These are phyloP conservation scores for Sebastes elongatus DNA, from an alignment of 2,797 vertebrate species.

Conservation along the genomic window DNA sequence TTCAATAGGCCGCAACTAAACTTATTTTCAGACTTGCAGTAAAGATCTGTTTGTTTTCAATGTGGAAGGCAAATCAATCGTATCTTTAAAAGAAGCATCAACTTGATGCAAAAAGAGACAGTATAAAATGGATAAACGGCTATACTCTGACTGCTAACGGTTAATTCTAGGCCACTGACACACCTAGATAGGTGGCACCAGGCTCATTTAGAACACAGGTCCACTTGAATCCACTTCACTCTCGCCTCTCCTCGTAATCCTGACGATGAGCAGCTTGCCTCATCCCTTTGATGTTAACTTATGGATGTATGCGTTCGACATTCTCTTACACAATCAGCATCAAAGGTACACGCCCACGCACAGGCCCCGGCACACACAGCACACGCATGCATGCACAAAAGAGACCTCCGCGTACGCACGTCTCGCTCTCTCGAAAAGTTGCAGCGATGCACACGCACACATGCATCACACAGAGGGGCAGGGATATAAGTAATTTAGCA, in stretches of 20 bases:
- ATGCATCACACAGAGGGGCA: slow-evolving; percentile 37
- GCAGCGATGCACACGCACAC: not conserved
- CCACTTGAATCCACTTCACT: not conserved
- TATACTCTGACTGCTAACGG: not conserved
- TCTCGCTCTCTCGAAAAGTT: slow-evolving; percentile 7
- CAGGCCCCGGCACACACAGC: slow-evolving; percentile 41
- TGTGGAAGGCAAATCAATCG: not conserved
- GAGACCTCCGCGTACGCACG: not conserved
- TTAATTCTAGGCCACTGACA: slow-evolving; percentile 32
- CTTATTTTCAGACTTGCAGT: not conserved
- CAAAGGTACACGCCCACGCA: slow-evolving; percentile 51
- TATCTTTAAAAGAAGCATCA: not conserved
- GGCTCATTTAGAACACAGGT: slow-evolving; percentile 29
- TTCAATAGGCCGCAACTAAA: not conserved
- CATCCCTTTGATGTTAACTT: slow-evolving; percentile 50
- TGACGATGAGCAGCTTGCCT: slow-evolving; percentile 21
- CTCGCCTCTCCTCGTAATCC: not conserved
- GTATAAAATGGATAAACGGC: not conserved
- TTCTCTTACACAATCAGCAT: slow-evolving; percentile 63
- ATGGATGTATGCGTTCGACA: slow-evolving; percentile 41
- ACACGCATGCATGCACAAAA: slow-evolving; percentile 54
- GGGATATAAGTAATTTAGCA: slow-evolving; percentile 75
- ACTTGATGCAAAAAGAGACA: not conserved
- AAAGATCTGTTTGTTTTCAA: not conserved
- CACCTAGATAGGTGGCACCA: slow-evolving; percentile 42